phyloP scores from a whole-genome alignment of 2,888 invertebrate species.

The Pyrrhosoma nymphula region DNA sequence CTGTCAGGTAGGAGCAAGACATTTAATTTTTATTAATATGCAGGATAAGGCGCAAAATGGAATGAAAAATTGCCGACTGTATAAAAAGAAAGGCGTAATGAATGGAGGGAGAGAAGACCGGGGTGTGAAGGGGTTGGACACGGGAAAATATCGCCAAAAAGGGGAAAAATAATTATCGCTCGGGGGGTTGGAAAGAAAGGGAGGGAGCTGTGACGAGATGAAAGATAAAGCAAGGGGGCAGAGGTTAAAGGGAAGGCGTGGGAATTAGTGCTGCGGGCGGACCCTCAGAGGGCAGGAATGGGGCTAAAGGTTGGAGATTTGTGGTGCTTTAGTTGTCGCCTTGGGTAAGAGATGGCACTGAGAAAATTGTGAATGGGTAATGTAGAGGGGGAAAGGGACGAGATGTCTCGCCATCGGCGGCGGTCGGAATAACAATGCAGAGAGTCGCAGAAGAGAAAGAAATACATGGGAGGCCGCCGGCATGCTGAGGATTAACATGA shows the following conservation, averaged over 20 bases:
- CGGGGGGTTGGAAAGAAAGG: background rate
- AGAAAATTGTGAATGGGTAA: background rate
- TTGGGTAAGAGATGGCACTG: background rate
- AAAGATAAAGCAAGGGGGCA: background rate
- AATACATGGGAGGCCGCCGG: no score
- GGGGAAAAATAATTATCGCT: background rate
- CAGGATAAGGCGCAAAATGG: background rate
- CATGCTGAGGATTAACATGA: no score
- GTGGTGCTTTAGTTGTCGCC: conserved; percentile 2
- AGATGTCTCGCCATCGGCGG: background rate
- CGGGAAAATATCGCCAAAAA: background rate
- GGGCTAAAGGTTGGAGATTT: background rate
- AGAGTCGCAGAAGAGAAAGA: background rate
- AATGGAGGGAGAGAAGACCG: background rate
- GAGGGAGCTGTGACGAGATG: background rate
- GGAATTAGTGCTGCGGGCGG: background rate
- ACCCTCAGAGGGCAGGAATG: background rate
- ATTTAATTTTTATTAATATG: background rate
- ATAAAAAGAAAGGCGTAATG: background rate
- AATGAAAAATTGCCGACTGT: background rate
- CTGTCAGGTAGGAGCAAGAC: background rate
- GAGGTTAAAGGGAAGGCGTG: background rate
- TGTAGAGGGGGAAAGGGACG: background rate
- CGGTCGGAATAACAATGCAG: background rate
- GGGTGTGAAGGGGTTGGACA: background rate